Base-by-base conservation (phyloP, 2,113 vertebrate genomes). In the Saguinus midas region DNA sequence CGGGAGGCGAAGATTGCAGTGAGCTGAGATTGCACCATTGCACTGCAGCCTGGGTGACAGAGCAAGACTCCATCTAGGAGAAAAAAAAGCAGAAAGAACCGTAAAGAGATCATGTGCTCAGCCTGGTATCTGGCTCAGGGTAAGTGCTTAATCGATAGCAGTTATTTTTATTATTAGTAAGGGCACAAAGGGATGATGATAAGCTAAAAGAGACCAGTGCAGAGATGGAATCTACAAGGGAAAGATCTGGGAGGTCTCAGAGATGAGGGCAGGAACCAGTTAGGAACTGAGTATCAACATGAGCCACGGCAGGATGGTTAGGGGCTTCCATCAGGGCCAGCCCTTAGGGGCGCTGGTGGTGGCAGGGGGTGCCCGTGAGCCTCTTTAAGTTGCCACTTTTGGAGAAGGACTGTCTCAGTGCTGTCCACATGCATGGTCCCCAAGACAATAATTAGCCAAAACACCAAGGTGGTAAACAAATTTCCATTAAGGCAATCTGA, bases 401-500 rank as follows among this genome's bases (percentile, higher is more conserved):
- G 27, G 72, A 20, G 81, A 35, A 64, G 16, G 57, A 37, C 0
- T 3, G 1, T 45, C 43, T 85, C 57, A 21, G 70, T 1, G 1
- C 6, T 9, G 35, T 81, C 48, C 1, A 4, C 37, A 12, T 0
- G 1, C 17, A 32, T 16, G 21, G 32, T 23, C n/a, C 23, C 8
- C 35, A 21, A 58, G 48, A 57, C 23, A 32, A 6, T 3, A 23
- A 43, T 43, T 27, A n/a, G 8, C 52, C 37, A 79, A 79, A 58
- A 10, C 0, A 72, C 14, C 3, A 2, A 43, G 37, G 93, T 45
- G 4, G 76, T 0, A 0, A 3, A 1, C 16, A 23, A 80, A 17
- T 43, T 73, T 61, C 86, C 52, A 10, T 18, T 43, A 55, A 66
- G 72, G 3, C 72, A 5, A 37, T 73, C 91, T 45, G 95, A 86